Evolutionary conservation across 2,797 vertebrate species (phyloP), one percentile per base, ranked within the genome.

Genomic region (Notamacropus eugenii): DNA sequence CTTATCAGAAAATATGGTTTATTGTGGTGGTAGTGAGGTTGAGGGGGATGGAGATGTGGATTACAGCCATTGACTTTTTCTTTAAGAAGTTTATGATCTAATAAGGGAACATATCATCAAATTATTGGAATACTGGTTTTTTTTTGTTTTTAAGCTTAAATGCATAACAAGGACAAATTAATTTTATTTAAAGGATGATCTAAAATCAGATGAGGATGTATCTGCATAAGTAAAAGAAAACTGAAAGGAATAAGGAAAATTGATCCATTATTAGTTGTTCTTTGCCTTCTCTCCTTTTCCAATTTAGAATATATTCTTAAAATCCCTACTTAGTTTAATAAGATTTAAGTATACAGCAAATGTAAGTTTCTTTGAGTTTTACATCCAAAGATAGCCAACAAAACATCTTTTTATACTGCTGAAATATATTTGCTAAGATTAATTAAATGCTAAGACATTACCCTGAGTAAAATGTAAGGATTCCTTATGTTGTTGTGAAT

Each of bases 371-470:
- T 95, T 96, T 90, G 74, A 96, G 46, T 59, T 95, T 91, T 91
- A 56, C 6, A 55, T 0, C 50, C 91, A 40, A 94, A 93, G 5
- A 91, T 16, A 87, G 92, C 93, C 16, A 96, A 54, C 8, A 82
- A 10, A 12, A 31, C 0, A 16, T 13, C 24, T 93, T 56, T 59
- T 59, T 11, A 31, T 50, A 29, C 91, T 54, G 67, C 3, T 31
- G 54, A 6, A 52, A 67, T 55, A 1, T 52, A 93, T 92, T 94
- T 95, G 8, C 94, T 96, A 97, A 95, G 1, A 95, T 91, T 91
- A 96, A 94, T 96, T 96, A 96, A 96, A 92, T 95, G 1, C 19
- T 96, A 90, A 94, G 31, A 93, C n/a, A 91, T 96, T 95, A 54
- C 59, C 40, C 22, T 82, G 40, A 82, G 22, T 82, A 24, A 82